These are phyloP conservation scores for Galemys pyrenaicus DNA, from an alignment of 2,113 vertebrate species.

Conservation along the genomic window DNA sequence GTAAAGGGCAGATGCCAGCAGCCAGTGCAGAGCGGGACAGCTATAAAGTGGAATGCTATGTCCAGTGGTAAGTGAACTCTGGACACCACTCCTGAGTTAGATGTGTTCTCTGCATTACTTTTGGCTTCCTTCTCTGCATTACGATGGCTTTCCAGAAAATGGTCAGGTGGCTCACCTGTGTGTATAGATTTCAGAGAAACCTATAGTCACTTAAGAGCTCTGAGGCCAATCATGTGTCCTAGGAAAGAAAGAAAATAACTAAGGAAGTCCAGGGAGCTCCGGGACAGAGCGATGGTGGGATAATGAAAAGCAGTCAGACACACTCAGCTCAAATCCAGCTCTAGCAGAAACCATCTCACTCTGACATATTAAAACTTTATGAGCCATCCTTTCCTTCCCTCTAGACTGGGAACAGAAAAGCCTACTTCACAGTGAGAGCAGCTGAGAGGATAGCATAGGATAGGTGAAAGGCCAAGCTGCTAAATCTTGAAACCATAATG, in stretches of 20 bases:
- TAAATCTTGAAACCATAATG: neutral
- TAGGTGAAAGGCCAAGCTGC: neutral
- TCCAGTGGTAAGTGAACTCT: neutral
- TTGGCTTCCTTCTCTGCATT: neutral
- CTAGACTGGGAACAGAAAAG: neutral
- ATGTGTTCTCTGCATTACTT: neutral
- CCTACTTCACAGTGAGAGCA: neutral
- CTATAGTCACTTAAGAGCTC: neutral
- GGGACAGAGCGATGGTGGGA: neutral
- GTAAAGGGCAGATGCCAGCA: neutral
- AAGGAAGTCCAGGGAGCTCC: neutral
- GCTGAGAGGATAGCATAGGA: neutral
- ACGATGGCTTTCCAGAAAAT: neutral
- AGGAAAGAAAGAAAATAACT: neutral
- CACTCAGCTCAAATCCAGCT: conserved; percentile 3
- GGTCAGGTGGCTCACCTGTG: neutral
- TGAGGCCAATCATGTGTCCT: neutral
- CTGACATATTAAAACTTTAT: neutral
- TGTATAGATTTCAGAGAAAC: conserved; percentile 9
- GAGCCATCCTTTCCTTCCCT: neutral
- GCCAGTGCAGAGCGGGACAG: neutral
- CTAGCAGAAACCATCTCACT: neutral
- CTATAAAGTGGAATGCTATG: neutral
- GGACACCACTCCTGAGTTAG: neutral
- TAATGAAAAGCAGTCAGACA: neutral